Percentiles rank a stretch among this genome's conserved stretches.
Evolutionary conservation across 2,797 vertebrate genomes (phyloP).

Genomic region (Manis pentadactyla): DNA sequence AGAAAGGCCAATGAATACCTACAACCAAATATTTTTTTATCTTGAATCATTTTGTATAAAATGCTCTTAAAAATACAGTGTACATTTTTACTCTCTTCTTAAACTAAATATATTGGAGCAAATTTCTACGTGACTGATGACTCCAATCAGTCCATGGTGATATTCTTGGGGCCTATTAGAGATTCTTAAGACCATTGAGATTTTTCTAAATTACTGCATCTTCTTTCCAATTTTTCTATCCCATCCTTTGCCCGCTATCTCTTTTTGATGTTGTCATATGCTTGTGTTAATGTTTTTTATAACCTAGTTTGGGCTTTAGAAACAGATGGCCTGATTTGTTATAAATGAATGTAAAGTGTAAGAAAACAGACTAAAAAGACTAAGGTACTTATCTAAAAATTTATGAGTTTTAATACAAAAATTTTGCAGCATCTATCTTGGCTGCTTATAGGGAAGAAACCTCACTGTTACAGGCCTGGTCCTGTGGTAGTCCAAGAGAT

Average conservation of each 20-base stretch:
- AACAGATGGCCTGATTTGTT: not conserved
- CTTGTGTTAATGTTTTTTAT: constrained; percentile 16
- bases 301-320: constrained; percentile 12
- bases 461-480: not conserved
- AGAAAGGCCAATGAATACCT: constrained; percentile 12
- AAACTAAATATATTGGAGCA: constrained; percentile 31
- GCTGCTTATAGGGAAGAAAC: not conserved
- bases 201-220: not conserved
- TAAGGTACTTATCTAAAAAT: not conserved
- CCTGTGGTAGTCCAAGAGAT: not conserved
- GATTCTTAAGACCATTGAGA: not conserved
- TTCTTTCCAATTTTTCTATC: constrained; percentile 12
- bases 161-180: not conserved
- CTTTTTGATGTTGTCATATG: not conserved
- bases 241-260: not conserved
- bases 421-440: not conserved
- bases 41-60: constrained; percentile 5
- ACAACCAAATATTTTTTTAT: not conserved
- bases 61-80: not conserved
- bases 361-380: not conserved
- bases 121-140: not conserved
- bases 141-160: not conserved
- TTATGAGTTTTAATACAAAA: not conserved
- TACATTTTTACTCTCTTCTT: not conserved
- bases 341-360: constrained; percentile 18